phyloP scores from a whole-genome alignment of 2,797 vertebrate species.

The Luscinia luscinia region DNA sequence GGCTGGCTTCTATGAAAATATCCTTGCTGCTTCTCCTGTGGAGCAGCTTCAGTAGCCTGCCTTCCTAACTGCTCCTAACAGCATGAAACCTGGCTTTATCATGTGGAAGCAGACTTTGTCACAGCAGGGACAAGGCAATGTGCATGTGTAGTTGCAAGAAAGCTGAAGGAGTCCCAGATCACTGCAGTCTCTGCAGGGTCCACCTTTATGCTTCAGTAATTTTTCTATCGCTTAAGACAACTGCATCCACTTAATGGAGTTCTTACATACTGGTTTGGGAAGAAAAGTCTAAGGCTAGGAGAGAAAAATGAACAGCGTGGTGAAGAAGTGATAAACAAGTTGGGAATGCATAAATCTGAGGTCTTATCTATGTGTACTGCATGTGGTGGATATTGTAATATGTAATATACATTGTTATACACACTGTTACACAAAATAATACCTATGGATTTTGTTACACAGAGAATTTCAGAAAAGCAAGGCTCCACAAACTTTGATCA shows the following conservation, averaged over 20 bases:
- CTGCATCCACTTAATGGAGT: conserved; percentile 18
- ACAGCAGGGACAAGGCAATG: conserved; percentile 14
- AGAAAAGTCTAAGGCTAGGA: background rate
- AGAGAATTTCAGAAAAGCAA: background rate
- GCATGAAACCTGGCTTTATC: conserved; percentile 38
- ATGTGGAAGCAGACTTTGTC: conserved; percentile 48
- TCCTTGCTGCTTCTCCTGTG: conserved; percentile 40
- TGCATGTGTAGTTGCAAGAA: conserved; percentile 26
- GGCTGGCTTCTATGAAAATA: background rate
- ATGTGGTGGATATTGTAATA: fast-evolving
- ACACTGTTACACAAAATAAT: background rate
- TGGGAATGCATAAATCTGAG: background rate
- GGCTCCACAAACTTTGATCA: background rate
- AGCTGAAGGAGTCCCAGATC: conserved; percentile 52
- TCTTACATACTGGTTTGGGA: background rate
- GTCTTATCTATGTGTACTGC: background rate
- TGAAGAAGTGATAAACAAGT: background rate
- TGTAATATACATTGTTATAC: background rate
- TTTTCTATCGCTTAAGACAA: conserved; percentile 51
- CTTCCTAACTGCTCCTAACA: conserved; percentile 58
- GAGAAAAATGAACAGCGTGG: background rate
- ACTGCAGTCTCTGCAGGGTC: conserved; percentile 56
- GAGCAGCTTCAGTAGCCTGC: conserved; percentile 53
- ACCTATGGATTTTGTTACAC: background rate
- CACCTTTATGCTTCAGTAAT: conserved; percentile 56